A percentile compares a stretch with the other conserved stretches of the same genome.
Evolutionary conservation across 2,113 vertebrate species (phyloP).

Genomic region (Garra rufa): DNA sequence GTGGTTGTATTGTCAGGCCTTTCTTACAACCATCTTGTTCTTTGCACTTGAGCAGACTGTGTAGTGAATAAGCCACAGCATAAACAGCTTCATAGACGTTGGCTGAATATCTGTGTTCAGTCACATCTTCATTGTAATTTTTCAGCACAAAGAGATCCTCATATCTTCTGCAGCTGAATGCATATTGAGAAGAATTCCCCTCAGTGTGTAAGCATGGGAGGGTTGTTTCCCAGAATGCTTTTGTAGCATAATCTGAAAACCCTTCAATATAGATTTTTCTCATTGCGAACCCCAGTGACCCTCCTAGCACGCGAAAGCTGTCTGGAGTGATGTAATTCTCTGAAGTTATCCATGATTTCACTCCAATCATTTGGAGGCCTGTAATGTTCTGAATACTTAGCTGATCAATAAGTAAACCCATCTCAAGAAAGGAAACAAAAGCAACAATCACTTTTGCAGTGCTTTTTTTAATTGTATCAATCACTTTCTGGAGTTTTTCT

Average conservation of each 20-base stretch:
- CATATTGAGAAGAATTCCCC: background rate
- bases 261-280: conserved; percentile 69
- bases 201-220: conserved; percentile 54
- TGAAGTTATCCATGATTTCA: conserved; percentile 76
- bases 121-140: conserved; percentile 67
- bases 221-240: conserved; percentile 68
- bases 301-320: conserved; percentile 69
- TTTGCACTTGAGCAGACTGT: conserved; percentile 67
- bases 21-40: conserved; percentile 62
- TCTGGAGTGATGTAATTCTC: conserved; percentile 69
- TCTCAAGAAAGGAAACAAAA: conserved; percentile 74
- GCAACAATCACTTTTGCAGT: conserved; percentile 72
- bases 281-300: conserved; percentile 73
- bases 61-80: conserved; percentile 72
- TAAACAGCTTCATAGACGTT: conserved; percentile 77
- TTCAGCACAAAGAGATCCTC: conserved; percentile 40
- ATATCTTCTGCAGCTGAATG: conserved; percentile 60
- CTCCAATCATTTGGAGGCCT: conserved; percentile 60
- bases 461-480: conserved; percentile 68
- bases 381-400: conserved; percentile 66
- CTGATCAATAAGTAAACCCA: conserved; percentile 72
- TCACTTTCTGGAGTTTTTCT: conserved; percentile 69
- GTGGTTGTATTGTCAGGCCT: conserved; percentile 56
- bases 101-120: conserved; percentile 69
- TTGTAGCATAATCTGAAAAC: conserved; percentile 64